Conservation (phyloP, 1,140 invertebrate genomes). For the Drosophila takahashii region DNA sequence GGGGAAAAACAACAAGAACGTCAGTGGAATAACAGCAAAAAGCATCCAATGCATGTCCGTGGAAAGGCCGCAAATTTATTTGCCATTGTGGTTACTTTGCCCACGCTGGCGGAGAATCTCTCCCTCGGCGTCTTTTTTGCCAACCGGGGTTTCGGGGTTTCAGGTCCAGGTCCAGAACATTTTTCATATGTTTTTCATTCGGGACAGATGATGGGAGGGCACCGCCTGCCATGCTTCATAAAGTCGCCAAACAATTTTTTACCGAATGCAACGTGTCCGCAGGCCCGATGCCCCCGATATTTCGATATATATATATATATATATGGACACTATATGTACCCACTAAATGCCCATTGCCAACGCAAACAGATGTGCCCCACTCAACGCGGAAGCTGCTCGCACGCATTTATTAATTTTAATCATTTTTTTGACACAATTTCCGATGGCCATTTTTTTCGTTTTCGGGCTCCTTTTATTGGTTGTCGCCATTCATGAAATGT, state of each 20-base stretch:
- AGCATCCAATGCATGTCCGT: constrained; percentile 45
- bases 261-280: constrained; percentile 28
- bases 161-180: constrained; percentile 38
- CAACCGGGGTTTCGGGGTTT: constrained; percentile 1
- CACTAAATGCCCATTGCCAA: constrained; percentile 68
- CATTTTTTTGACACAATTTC: constrained; percentile 59
- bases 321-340: constrained; percentile 30
- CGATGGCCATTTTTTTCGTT: constrained; percentile 19
- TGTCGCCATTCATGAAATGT: constrained; percentile 42
- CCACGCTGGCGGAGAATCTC: constrained; percentile 31
- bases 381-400: constrained; percentile 42
- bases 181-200: constrained; percentile 69
- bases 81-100: constrained; percentile 78
- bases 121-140: constrained; percentile 23
- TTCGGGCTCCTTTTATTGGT: constrained; percentile 16
- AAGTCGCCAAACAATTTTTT: constrained; percentile 67
- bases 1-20: not conserved
- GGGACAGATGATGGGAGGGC: constrained; percentile 8
- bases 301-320: constrained; percentile 9
- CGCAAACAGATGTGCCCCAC: constrained; percentile 41
- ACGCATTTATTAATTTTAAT: constrained; percentile 81
- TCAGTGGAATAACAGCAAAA: constrained; percentile 20
- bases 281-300: constrained; percentile 10
- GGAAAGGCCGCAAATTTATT: constrained; percentile 75
- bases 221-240: constrained; percentile 59